Conservation (phyloP, 2,113 vertebrate genomes). For the Cryptotis parvus region DNA sequence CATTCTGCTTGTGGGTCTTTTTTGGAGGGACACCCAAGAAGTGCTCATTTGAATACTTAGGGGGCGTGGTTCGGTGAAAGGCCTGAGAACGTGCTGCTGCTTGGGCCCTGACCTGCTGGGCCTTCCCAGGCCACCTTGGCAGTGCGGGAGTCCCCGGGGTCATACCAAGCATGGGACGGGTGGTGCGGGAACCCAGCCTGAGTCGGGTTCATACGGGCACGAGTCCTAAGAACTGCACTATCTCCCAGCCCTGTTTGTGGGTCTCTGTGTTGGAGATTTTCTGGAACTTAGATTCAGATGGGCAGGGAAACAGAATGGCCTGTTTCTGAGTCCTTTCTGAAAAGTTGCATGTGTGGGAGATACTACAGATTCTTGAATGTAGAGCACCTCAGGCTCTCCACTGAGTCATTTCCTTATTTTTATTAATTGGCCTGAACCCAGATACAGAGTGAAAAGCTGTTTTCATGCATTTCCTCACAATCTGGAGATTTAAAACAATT, state of each 20-base stretch:
- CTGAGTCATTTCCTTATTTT: constrained; percentile 73
- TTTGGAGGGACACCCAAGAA: background rate
- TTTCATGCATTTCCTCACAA: constrained; percentile 69
- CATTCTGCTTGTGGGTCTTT: background rate
- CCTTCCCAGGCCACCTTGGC: too few species aligned
- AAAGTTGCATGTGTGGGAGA: background rate
- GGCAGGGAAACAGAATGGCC: background rate
- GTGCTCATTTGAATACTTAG: too few species aligned
- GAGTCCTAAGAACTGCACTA: too few species aligned
- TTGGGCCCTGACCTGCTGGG: too few species aligned
- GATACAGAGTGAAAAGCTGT: constrained; percentile 39
- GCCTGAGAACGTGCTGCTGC: too few species aligned
- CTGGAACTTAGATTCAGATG: background rate
- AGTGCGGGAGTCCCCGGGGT: too few species aligned
- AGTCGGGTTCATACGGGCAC: too few species aligned
- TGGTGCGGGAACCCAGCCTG: too few species aligned
- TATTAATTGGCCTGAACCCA: constrained; percentile 65
- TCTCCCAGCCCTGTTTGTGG: background rate
- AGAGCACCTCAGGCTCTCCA: constrained; percentile 51
- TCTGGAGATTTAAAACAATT: constrained; percentile 55
- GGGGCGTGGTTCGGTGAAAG: too few species aligned
- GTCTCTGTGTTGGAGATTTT: background rate
- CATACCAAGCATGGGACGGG: too few species aligned
- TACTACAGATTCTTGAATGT: constrained; percentile 40
- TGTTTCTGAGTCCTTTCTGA: constrained; percentile 10